A percentile compares a stretch with the other conserved stretches of the same genome.
Conservation (phyloP, 2,113 vertebrate genomes). For the Callipepla squamata region DNA sequence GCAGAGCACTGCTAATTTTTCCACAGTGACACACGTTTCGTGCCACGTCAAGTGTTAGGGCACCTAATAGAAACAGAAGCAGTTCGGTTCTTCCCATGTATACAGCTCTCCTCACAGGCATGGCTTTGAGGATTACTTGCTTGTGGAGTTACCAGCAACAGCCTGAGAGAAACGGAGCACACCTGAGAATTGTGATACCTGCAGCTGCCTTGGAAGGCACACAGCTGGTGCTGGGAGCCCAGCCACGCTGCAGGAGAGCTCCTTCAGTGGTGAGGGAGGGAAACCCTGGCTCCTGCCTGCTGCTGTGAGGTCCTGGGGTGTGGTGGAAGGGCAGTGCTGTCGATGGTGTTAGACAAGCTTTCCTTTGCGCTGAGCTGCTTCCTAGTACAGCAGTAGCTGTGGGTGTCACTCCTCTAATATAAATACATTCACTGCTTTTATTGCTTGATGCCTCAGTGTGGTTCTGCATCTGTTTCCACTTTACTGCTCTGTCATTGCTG, state of each 20-base stretch:
- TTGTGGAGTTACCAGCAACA: neutral
- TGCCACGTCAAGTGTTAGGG: neutral
- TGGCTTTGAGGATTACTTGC: neutral
- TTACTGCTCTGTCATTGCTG: accelerated
- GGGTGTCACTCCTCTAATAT: accelerated
- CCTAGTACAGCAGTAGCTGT: neutral
- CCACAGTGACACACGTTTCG: neutral
- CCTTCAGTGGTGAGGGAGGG: neutral
- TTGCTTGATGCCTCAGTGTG: accelerated
- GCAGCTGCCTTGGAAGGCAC: neutral
- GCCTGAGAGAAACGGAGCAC: neutral
- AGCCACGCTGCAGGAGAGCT: neutral
- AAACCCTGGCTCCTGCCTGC: neutral
- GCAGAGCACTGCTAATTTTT: neutral
- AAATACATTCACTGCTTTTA: neutral
- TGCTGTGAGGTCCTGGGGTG: neutral
- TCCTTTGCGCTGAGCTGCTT: neutral
- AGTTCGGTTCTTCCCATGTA: neutral
- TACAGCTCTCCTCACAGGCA: neutral
- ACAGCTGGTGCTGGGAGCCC: neutral
- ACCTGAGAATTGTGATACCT: neutral
- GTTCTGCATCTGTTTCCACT: neutral
- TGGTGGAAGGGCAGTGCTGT: neutral
- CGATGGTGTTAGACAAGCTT: neutral
- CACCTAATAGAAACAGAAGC: neutral